These are phyloP conservation scores for Tetrao urogallus DNA, from an alignment of 2,113 vertebrate species.

Conservation along the genomic window DNA sequence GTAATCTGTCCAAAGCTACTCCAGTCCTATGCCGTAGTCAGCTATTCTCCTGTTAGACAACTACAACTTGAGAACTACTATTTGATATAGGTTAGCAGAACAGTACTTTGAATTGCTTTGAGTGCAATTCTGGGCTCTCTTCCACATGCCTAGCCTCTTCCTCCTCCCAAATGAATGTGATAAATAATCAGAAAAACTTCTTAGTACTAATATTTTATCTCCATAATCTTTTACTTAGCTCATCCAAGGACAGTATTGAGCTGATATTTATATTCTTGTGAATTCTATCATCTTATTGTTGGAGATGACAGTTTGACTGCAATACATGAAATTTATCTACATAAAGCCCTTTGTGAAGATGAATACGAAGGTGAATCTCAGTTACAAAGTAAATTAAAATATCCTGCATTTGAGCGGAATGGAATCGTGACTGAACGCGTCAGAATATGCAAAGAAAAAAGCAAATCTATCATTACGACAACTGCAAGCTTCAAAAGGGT, in stretches of 20 bases:
- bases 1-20: not conserved
- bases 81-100: not conserved
- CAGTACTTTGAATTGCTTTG: not conserved
- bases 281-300: constrained; percentile 23
- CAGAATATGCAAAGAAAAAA: not conserved
- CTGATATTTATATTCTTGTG: constrained; percentile 29
- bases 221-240: not conserved
- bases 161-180: not conserved
- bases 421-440: not conserved
- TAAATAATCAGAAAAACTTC: not conserved
- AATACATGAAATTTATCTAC: constrained; percentile 32
- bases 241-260: not conserved
- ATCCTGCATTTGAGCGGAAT: not conserved
- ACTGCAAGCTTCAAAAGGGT: not conserved
- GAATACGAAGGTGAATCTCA: constrained; percentile 26
- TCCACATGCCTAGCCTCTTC: not conserved
- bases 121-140: not conserved
- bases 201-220: not conserved
- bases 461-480: not conserved
- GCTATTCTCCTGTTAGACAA: not conserved
- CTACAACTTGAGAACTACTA: not conserved
- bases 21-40: not conserved
- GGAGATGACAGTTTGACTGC: constrained; percentile 41
- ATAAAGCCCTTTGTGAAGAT: constrained; percentile 4
- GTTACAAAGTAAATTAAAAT: constrained; percentile 37